phyloP scores from a whole-genome alignment of 1,140 invertebrate genomes.

The Drosophila parabipectinata region DNA sequence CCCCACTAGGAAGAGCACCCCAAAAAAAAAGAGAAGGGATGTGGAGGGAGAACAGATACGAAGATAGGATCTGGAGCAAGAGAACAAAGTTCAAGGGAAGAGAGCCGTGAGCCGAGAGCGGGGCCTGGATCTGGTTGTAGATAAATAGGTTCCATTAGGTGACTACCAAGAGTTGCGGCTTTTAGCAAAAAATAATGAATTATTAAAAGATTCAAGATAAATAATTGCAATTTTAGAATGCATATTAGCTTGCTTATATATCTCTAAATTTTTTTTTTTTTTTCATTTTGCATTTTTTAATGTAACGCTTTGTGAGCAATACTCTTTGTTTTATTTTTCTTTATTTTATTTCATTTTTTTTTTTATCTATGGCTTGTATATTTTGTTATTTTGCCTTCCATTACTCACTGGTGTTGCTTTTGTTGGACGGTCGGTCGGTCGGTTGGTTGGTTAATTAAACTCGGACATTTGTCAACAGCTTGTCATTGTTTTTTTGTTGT shows the following conservation, averaged over 20 bases:
- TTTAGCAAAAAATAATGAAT: background rate
- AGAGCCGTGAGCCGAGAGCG: background rate
- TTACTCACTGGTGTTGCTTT: slow-evolving; percentile 14
- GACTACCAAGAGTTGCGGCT: no score
- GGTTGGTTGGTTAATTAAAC: slow-evolving; percentile 41
- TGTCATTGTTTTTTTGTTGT: slow-evolving; percentile 21
- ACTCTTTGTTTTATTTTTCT: background rate
- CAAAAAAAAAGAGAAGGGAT: slow-evolving; percentile 29
- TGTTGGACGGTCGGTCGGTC: slow-evolving; percentile 18
- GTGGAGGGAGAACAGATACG: background rate
- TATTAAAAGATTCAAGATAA: slow-evolving; percentile 1
- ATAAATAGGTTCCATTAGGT: background rate
- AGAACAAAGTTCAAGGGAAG: slow-evolving; percentile 40
- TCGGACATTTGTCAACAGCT: slow-evolving; percentile 53
- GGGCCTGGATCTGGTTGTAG: slow-evolving; percentile 1
- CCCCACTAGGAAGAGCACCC: background rate
- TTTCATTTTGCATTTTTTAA: background rate
- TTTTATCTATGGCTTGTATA: background rate
- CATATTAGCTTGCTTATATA: no score
- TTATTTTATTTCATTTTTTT: background rate
- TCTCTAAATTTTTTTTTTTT: background rate
- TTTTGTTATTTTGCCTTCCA: slow-evolving; percentile 10
- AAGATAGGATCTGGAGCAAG: slow-evolving; percentile 31
- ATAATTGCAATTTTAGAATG: background rate
- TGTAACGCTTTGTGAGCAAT: background rate